These are phyloP conservation scores for Heterohyrax brucei DNA, from an alignment of 2,797 vertebrate genomes.

Conservation along the genomic window DNA sequence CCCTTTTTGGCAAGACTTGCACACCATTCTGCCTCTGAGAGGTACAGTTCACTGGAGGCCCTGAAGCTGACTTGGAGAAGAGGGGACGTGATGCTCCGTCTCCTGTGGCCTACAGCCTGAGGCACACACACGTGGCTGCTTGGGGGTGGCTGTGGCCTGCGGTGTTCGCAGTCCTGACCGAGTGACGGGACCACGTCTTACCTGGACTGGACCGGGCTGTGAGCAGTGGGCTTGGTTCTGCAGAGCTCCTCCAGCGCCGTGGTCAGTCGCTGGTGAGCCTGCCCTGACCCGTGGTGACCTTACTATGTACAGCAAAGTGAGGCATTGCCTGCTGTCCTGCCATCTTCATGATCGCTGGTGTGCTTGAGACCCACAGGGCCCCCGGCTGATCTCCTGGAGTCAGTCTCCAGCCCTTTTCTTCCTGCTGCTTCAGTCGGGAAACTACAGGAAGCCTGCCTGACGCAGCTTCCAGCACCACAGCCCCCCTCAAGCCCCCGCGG, in stretches of 20 bases:
- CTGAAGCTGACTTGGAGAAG: constrained; percentile 58
- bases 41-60: constrained; percentile 20
- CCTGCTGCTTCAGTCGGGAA: too few species aligned
- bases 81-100: neutral
- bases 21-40: constrained; percentile 51
- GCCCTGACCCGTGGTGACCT: too few species aligned
- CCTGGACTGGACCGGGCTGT: neutral
- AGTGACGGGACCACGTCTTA: constrained; percentile 9
- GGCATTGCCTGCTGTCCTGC: too few species aligned
- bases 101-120: neutral
- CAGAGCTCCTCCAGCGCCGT: neutral
- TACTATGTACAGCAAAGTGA: too few species aligned
- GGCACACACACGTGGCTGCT: neutral
- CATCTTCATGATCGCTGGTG: too few species aligned
- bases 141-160: neutral
- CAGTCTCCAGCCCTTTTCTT: too few species aligned
- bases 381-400: too few species aligned
- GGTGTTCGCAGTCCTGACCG: constrained; percentile 39
- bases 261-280: too few species aligned
- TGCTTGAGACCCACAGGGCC: too few species aligned
- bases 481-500: too few species aligned
- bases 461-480: too few species aligned
- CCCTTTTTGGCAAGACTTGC: constrained; percentile 25
- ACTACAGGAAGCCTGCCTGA: too few species aligned
- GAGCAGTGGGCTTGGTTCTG: neutral